Evolutionary conservation across 2,888 invertebrate genomes (phyloP), one percentile per base, ranked within the genome.

Genomic region (Temnothorax unifasciatus): DNA sequence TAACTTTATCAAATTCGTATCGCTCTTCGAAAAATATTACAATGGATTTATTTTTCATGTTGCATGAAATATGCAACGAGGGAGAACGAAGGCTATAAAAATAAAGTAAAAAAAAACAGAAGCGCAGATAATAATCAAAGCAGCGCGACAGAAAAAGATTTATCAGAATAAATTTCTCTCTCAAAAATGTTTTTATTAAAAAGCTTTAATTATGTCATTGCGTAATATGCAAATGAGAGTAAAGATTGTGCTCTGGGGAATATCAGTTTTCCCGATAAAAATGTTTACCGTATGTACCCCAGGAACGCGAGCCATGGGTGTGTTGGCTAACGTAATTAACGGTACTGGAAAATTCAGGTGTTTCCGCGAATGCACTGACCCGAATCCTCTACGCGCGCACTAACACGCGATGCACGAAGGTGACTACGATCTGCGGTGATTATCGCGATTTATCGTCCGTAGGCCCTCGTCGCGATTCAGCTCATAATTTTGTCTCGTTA

Each of bases 341-440:
- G 77, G 85, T 61, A 79, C 73, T 75, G 68, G 64, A 81, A 82
- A 84, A 76, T 86, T 86, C 85, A 74, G 63, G 73, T 69, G 59
- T 57, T 44, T 38, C 64, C 82, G 69, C 81, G 50, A 59, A 54
- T 68, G 61, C 83, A 38, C 47, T 63, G 86, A 86, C 83, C 76
- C 63, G 66, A 76, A 84, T 86, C 77, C 34, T 68, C 21, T 54
- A 68, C 69, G 74, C 64, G 66, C 34, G 13, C 47, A 66, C 50
- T 4, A 61, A 15, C 47, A 61, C 47, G n/a, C 77, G 64, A 50
- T 61, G 21, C 29, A 34, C 69, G 54, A 34, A 47, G 71, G 64
- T 69, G 66, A 74, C 50, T 38, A 57, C 52, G 68, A 86, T 86
- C 59, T 54, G 54, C 59, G 34, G 21, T 38, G 84, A 87, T 87